Evolutionary conservation across 2,113 vertebrate genomes (phyloP), one percentile per base, ranked within the genome.

Genomic region (Hippoglossus stenolepis): DNA sequence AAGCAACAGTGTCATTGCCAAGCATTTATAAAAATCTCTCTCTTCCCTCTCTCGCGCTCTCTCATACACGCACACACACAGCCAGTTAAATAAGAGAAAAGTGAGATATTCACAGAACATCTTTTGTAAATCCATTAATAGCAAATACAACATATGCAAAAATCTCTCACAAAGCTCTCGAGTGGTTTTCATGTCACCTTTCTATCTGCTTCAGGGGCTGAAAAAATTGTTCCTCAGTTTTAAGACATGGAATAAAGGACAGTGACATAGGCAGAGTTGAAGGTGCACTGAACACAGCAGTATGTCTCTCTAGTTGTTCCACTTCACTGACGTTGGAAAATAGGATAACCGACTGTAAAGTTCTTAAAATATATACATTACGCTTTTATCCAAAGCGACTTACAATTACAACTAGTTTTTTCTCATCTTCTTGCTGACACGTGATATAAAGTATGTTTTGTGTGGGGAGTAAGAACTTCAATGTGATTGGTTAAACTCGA

Each of bases 301-400:
- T 35, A 12, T 11, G 43, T 60, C 58, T 31, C 35, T 75, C 58
- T 62, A 71, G 61, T 70, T 24, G 59, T 88, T 88, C 54, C 70
- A 83, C 73, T 63, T 83, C 83, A 88, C 73, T 70, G 77, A 69
- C 51, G 5, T 51, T 65, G 70, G 66, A 69, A 85, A 80, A 80
- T 59, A 79, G 75, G 72, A 82, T 73, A 65, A 85, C 59, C 49
- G 17, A 76, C 53, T 61, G 65, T 24, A 24, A 24, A 24, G 24
- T 24, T 24, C 24, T 24, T 24, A 2, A 24, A 24, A 24, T 24
- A 24, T 24, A 24, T 24, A 24, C 24, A 24, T 24, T 24, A 24
- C 24, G 24, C 24, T 24, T 24, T 24, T 24, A 24, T 24, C 24
- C 24, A 24, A 24, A 24, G 24, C 24, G 24, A 24, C 24, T 24